A percentile compares a stretch with the other conserved stretches of the same genome.
These are phyloP conservation scores for Eretmodus cyanostictus DNA, from an alignment of 2,113 vertebrate genomes.

Conservation along the genomic window DNA sequence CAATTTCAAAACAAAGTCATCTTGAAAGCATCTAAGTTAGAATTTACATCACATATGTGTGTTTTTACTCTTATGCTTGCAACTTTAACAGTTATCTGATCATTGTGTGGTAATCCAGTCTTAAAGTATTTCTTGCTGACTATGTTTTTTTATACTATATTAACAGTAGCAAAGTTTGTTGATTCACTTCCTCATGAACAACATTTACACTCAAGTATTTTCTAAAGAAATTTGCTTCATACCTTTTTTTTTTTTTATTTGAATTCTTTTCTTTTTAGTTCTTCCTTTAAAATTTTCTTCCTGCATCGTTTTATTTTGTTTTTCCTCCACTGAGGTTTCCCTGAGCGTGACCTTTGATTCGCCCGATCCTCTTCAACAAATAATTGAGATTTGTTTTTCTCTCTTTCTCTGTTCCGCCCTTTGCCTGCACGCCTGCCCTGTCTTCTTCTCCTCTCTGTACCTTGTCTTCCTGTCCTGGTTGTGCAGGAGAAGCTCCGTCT, in stretches of 20 bases:
- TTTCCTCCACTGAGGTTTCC: conserved; percentile 16
- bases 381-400: conserved; percentile 5
- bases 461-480: background rate
- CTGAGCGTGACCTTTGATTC: background rate
- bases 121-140: background rate
- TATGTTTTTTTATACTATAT: background rate
- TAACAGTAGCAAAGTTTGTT: background rate
- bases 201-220: background rate
- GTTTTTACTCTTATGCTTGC: background rate
- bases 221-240: background rate
- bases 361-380: background rate
- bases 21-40: background rate
- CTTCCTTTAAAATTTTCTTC: background rate
- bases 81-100: background rate
- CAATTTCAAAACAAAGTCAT: background rate
- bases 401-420: background rate
- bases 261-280: background rate
- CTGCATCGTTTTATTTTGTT: background rate
- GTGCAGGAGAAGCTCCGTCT: conserved; percentile 88
- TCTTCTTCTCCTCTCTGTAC: background rate
- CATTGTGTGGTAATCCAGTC: background rate
- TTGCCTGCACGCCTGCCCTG: background rate
- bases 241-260: background rate
- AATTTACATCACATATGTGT: accelerated
- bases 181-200: background rate